phyloP scores from a whole-genome alignment of 2,888 invertebrate species.

The Alsophila aescularia region DNA sequence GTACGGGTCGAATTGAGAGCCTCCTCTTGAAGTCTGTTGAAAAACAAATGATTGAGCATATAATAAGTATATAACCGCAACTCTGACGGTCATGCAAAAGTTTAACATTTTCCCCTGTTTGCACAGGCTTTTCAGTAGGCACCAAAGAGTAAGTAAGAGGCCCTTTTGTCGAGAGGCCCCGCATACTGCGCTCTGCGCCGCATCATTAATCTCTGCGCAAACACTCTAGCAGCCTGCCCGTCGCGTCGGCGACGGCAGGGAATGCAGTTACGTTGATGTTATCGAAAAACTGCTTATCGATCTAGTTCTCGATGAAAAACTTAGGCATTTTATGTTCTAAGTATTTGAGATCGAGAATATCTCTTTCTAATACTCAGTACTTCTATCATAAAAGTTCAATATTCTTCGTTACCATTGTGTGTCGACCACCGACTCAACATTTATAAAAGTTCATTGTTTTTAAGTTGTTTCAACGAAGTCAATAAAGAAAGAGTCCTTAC shows the following conservation, averaged over 20 bases:
- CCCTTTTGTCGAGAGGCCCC: conserved; percentile 72
- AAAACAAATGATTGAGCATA: too few species aligned
- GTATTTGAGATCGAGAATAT: too few species aligned
- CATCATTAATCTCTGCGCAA: conserved; percentile 79
- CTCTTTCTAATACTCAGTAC: too few species aligned
- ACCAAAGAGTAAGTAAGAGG: conserved; percentile 76
- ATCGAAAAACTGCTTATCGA: conserved; percentile 1
- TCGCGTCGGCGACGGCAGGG: conserved; percentile 27
- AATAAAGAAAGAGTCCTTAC: too few species aligned
- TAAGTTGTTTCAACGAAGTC: too few species aligned
- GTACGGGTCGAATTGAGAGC: too few species aligned
- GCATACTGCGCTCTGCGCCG: conserved; percentile 63
- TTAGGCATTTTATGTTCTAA: too few species aligned
- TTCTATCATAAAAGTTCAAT: too few species aligned
- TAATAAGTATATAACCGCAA: neutral
- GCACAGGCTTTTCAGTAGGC: conserved; percentile 63
- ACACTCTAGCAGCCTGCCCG: conserved; percentile 51
- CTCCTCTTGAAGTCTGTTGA: too few species aligned
- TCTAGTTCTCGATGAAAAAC: neutral
- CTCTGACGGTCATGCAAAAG: conserved; percentile 22
- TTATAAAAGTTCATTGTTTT: too few species aligned
- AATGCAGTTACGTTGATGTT: conserved; percentile 37
- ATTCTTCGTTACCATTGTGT: too few species aligned
- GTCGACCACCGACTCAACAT: too few species aligned
- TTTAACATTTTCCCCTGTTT: conserved; percentile 48